These are phyloP conservation scores for Ditylenchus weischeri DNA, from an alignment of 2,888 invertebrate species.

Conservation along the genomic window DNA sequence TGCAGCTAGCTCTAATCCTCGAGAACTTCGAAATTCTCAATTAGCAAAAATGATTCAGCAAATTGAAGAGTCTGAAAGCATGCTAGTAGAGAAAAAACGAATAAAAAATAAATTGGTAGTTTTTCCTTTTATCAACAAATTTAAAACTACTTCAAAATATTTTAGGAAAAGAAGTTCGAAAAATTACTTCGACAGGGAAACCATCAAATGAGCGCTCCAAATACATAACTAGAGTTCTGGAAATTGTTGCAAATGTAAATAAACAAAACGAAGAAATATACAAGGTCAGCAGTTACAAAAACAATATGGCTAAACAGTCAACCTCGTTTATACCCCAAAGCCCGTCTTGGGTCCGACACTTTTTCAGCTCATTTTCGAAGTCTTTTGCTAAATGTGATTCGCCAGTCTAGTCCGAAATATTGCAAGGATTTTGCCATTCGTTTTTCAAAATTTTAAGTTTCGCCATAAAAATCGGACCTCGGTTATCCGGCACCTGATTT, in stretches of 20 bases:
- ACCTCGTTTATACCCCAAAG: too few species aligned
- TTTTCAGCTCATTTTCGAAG: too few species aligned
- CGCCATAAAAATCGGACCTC: too few species aligned
- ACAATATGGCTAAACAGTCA: too few species aligned
- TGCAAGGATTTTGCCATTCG: too few species aligned
- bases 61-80: neutral
- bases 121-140: constrained; percentile 1
- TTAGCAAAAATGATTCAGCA: neutral
- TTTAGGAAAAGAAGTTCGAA: constrained; percentile 15
- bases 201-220: constrained; percentile 21
- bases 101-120: constrained; percentile 11
- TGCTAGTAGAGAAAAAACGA: neutral
- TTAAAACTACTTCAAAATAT: neutral
- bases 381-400: too few species aligned
- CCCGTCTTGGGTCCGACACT: too few species aligned
- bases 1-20: neutral
- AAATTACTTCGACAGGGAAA: neutral
- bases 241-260: constrained; percentile 88
- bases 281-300: constrained; percentile 65
- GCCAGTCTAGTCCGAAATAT: too few species aligned
- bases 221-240: constrained; percentile 71
- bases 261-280: constrained; percentile 90
- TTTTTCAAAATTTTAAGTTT: too few species aligned
- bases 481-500: too few species aligned
- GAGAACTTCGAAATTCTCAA: neutral